A percentile compares a stretch with the other conserved stretches of the same genome.
Conservation (phyloP, 2,113 vertebrate genomes). For the Cichladusa arquata region DNA sequence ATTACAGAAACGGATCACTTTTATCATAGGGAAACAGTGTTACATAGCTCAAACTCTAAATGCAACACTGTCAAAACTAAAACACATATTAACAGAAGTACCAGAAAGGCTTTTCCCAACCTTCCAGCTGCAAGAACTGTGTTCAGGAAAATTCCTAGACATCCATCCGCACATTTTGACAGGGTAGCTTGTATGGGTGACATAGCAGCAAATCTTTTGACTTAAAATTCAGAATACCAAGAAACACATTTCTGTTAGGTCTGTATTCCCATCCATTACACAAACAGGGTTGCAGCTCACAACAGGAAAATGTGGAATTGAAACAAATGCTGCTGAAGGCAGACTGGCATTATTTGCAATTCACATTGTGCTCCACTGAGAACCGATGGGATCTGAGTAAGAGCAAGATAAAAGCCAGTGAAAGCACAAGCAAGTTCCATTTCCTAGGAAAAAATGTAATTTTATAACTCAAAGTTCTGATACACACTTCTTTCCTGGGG, state of each 20-base stretch:
- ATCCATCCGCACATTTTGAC: not conserved
- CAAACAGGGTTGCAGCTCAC: not conserved
- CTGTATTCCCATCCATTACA: not conserved
- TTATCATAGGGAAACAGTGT: not conserved
- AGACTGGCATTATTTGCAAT: not conserved
- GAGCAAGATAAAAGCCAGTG: conserved; percentile 8
- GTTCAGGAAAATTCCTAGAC: not conserved
- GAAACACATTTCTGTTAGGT: not conserved
- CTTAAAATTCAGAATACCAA: not conserved
- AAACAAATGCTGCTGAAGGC: not conserved
- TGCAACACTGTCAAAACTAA: not conserved
- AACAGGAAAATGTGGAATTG: conserved; percentile 16
- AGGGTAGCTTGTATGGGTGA: not conserved
- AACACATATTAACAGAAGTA: not conserved
- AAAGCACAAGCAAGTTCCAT: not conserved
- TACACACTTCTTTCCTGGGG: not conserved
- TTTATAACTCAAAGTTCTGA: not conserved
- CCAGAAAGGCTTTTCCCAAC: not conserved
- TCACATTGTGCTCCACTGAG: not conserved
- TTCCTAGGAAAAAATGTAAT: not conserved
- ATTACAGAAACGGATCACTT: not conserved
- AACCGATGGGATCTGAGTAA: not conserved
- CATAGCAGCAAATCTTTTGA: not conserved
- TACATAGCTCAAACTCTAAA: not conserved
- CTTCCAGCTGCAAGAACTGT: not conserved